A percentile compares a stretch with the other conserved stretches of the same genome.
phyloP scores from a whole-genome alignment of 2,113 vertebrate species.

The Dryoscopus gambensis region DNA sequence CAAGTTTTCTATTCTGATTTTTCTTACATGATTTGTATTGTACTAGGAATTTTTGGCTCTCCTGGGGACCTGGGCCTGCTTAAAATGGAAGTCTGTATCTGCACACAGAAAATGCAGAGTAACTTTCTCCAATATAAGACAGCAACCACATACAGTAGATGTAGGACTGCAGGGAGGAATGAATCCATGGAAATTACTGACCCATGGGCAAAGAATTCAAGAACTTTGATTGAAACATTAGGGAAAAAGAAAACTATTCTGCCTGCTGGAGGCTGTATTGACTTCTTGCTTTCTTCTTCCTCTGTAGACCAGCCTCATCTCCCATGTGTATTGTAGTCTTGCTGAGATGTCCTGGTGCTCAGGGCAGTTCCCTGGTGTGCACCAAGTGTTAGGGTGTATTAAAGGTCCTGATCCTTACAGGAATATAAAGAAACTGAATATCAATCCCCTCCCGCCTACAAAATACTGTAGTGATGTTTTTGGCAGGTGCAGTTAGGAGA shows the following conservation, averaged over 20 bases:
- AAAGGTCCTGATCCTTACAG: neutral
- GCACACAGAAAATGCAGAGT: neutral
- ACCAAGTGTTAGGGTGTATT: neutral
- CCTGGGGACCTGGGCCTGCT: neutral
- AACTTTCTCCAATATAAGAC: neutral
- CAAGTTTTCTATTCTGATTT: neutral
- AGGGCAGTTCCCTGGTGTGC: neutral
- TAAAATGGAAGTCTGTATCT: neutral
- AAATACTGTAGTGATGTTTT: neutral
- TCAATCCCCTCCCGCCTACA: fast-evolving
- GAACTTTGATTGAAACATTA: neutral
- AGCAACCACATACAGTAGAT: neutral
- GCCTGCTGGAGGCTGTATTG: neutral
- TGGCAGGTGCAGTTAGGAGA: neutral
- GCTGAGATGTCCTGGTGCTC: neutral
- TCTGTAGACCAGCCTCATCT: neutral
- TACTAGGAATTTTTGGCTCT: neutral
- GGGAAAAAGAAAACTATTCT: neutral
- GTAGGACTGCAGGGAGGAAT: neutral
- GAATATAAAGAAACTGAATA: neutral
- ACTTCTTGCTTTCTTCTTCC: neutral
- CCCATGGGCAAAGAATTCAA: neutral
- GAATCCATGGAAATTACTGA: neutral
- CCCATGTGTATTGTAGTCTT: neutral
- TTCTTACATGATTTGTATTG: neutral